Evolutionary conservation across 2,888 invertebrate genomes (phyloP).

Genomic region (Hyppa rectilinea): DNA sequence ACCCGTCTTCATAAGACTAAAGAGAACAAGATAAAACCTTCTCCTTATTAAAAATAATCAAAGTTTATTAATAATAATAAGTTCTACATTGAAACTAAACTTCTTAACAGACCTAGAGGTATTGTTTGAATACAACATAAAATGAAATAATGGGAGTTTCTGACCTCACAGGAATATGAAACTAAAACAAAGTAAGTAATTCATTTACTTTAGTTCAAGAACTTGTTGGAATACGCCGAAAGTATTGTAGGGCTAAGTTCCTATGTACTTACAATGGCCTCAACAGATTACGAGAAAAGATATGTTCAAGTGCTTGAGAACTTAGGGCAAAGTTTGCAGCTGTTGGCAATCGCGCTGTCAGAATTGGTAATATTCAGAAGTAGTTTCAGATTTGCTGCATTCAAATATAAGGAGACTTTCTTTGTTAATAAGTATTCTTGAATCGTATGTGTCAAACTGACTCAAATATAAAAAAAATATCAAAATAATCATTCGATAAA

Average conservation of each 20-base stretch:
- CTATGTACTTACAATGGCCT: slow-evolving; percentile 9
- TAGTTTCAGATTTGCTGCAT: slow-evolving; percentile 36
- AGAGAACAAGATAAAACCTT: not conserved
- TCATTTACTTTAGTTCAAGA: slow-evolving; percentile 7
- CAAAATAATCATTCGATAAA: not conserved
- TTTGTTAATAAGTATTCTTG: slow-evolving; percentile 6
- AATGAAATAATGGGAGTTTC: slow-evolving; percentile 33
- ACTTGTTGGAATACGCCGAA: slow-evolving; percentile 6
- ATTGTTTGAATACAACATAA: slow-evolving; percentile 17
- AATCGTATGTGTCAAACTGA: not conserved
- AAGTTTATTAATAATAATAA: slow-evolving; percentile 13
- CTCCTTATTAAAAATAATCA: not conserved
- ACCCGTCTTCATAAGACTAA: not conserved
- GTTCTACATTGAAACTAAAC: not conserved
- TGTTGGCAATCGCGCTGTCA: slow-evolving; percentile 13
- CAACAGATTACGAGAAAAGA: slow-evolving; percentile 16
- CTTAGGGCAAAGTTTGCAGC: slow-evolving; percentile 35
- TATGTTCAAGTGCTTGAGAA: slow-evolving; percentile 34
- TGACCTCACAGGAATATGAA: not conserved
- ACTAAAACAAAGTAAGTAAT: slow-evolving; percentile 16
- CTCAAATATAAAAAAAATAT: not conserved
- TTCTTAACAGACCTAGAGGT: not conserved
- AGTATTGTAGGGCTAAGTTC: slow-evolving; percentile 12
- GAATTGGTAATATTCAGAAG: slow-evolving; percentile 28
- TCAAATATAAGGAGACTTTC: slow-evolving; percentile 8